Evolutionary conservation across 2,888 invertebrate species (phyloP).

Genomic region (Plebejus melissa): DNA sequence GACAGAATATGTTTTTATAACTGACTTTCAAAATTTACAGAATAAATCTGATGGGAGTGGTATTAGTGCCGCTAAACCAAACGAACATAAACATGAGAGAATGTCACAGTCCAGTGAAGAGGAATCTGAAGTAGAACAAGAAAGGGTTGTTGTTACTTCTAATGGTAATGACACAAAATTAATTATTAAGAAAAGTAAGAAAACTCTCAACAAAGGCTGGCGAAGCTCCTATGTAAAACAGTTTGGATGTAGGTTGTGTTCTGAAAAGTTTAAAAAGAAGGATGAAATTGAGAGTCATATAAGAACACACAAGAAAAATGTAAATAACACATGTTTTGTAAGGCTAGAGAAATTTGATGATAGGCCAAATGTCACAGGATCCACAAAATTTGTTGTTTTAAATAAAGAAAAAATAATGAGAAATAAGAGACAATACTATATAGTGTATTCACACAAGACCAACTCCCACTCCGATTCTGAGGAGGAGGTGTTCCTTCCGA

Average conservation of each 20-base stretch:
- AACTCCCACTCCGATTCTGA: constrained; percentile 36
- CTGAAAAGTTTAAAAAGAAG: constrained; percentile 37
- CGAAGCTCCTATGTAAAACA: constrained; percentile 41
- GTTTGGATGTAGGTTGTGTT: constrained; percentile 49
- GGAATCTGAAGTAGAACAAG: not conserved
- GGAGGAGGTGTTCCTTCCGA: constrained; percentile 38
- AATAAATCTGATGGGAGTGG: not conserved
- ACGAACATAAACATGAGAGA: not conserved
- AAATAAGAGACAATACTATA: constrained; percentile 43
- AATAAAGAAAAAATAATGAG: constrained; percentile 48
- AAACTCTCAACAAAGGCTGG: constrained; percentile 30
- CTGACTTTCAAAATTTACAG: not conserved
- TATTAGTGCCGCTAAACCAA: not conserved
- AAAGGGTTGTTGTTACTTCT: not conserved
- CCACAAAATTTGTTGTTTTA: constrained; percentile 47
- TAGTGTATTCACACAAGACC: constrained; percentile 44
- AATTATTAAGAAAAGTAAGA: constrained; percentile 17
- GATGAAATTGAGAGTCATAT: constrained; percentile 39
- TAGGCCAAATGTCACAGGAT: constrained; percentile 52
- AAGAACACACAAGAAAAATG: constrained; percentile 39
- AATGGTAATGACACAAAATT: not conserved
- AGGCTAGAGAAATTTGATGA: constrained; percentile 49
- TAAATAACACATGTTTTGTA: constrained; percentile 50
- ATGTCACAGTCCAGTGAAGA: not conserved
- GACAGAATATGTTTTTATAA: not conserved